Conservation (phyloP, 2,113 vertebrate species). For the Sinocyclocheilus anophthalmus region DNA sequence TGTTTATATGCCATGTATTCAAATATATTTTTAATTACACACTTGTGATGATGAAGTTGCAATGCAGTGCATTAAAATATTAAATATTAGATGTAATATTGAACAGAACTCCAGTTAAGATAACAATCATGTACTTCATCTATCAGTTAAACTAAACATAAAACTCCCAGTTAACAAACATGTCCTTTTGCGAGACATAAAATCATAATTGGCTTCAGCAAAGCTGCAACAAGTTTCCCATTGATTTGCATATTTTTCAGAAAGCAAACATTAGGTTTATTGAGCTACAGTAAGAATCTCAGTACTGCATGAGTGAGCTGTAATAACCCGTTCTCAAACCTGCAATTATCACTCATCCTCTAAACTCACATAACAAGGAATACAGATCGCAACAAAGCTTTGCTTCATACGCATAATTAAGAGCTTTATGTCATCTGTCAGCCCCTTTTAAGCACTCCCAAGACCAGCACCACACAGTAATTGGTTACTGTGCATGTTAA, state of each 20-base stretch:
- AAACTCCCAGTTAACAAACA: not conserved
- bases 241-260: not conserved
- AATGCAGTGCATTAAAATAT: too few relatives aligned
- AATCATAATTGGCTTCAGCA: not conserved
- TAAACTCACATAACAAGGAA: slow-evolving; percentile 30
- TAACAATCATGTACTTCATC: too few relatives aligned
- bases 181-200: not conserved
- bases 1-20: too few relatives aligned
- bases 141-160: not conserved
- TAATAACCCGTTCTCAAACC: slow-evolving; percentile 20
- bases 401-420: slow-evolving; percentile 30
- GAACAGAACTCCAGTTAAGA: too few relatives aligned
- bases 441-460: slow-evolving; percentile 9
- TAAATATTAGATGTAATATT: too few relatives aligned
- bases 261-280: slow-evolving; percentile 22
- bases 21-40: too few relatives aligned
- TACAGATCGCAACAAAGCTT: slow-evolving; percentile 37
- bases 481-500: slow-evolving; percentile 12
- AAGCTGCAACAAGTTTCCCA: not conserved
- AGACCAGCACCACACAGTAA: not conserved
- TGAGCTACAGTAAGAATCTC: not conserved
- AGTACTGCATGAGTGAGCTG: not conserved
- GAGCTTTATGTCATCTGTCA: slow-evolving; percentile 30
- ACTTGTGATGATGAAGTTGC: too few relatives aligned
- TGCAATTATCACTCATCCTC: slow-evolving; percentile 40